Base-by-base conservation (phyloP, 2,888 invertebrate species). In the Lamellibrachia satsuma region DNA sequence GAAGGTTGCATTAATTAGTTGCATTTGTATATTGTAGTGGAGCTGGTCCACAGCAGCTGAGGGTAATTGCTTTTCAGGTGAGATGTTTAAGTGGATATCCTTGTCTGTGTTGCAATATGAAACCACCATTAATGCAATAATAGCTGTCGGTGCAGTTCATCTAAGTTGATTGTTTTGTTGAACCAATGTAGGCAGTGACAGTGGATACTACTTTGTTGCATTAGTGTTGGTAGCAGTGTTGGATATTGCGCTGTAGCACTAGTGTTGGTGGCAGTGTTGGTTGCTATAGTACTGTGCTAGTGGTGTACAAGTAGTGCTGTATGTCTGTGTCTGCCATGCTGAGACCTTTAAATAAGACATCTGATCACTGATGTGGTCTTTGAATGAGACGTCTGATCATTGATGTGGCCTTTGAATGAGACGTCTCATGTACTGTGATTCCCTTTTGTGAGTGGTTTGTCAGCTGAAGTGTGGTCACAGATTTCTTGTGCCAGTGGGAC, bases 1-100 rank as follows among this genome's bases (percentile, higher is more conserved):
- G 75, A 75, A 75, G 75, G 75, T 75, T 75, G 75, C 75, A 75
- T 75, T 75, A 75, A 75, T 75, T 75, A 75, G 75, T 75, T 75
- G 75, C 15, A 22, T 75, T 75, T 75, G 75, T 75, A 75, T 4
- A 75, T 75, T 75, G 75, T 75, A 75, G 75, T 75, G 75, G 75
- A n/a, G 22, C 75, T 22, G 75, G n/a, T 75, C 75, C n/a, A 75
- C n/a, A 15, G 75, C 75, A 75, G 75, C 75, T n/a, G 6, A 6
- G n/a, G 75, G 75, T 75, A 75, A 75, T 75, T 75, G 75, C 75
- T 75, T 75, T 75, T 75, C 75, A 75, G 22, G 75, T 15, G 75
- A 75, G 75, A 75, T 75, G 75, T 75, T 75, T 75, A 75, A 75
- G 75, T 75, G 75, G 75, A 75, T 75, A 75, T 75, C 75, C 75